These are phyloP conservation scores for Tenebrio molitor DNA, from an alignment of 1,140 invertebrate species.

Conservation along the genomic window DNA sequence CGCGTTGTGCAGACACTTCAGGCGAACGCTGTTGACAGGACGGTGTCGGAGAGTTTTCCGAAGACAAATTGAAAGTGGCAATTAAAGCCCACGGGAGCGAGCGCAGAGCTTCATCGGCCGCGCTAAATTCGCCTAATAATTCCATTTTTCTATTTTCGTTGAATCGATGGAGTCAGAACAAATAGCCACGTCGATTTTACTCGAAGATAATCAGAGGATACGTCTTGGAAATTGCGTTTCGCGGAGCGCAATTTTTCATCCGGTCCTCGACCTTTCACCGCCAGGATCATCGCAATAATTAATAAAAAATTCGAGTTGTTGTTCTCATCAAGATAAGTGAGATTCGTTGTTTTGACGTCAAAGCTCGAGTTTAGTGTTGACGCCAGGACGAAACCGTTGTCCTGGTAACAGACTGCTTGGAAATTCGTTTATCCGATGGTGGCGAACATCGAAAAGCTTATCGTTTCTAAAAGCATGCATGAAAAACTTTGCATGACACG, in stretches of 20 bases:
- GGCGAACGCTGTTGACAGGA: not conserved
- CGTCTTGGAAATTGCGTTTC: not conserved
- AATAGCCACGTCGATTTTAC: not conserved
- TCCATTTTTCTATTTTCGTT: slow-evolving; percentile 18
- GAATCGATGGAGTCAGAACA: not conserved
- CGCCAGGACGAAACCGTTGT: slow-evolving; percentile 36
- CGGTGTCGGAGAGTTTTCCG: not conserved
- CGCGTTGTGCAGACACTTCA: not conserved
- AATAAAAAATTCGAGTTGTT: slow-evolving; percentile 26
- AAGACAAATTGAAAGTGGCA: not conserved
- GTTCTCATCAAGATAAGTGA: slow-evolving; percentile 39
- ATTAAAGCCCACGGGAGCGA: not conserved
- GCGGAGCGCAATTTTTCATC: too few relatives aligned
- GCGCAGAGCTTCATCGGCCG: too few relatives aligned
- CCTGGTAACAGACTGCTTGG: slow-evolving; percentile 32
- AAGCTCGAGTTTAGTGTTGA: slow-evolving; percentile 33
- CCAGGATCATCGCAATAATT: slow-evolving; percentile 10
- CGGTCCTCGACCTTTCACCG: not conserved
- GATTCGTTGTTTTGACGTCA: slow-evolving; percentile 38
- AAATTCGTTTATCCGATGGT: slow-evolving; percentile 37
- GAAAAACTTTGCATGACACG: slow-evolving; percentile 27
- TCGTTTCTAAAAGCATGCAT: slow-evolving; percentile 28
- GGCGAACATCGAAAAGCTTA: slow-evolving; percentile 28
- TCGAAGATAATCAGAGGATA: slow-evolving; percentile 12
- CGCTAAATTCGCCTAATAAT: too few relatives aligned